Conservation (phyloP, 2,888 invertebrate species). For the Metallyticus violacea region DNA sequence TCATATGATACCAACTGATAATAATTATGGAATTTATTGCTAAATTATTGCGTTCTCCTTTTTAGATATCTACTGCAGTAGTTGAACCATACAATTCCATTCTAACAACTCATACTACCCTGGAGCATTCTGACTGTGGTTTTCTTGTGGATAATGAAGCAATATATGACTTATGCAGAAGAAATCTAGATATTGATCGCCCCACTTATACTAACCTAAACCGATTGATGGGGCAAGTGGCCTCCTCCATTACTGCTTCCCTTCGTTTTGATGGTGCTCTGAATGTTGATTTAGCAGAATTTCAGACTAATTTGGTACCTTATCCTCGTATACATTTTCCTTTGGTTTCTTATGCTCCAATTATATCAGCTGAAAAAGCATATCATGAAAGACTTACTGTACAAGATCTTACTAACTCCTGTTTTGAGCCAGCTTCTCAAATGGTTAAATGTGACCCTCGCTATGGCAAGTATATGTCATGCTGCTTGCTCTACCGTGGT, state of each 20-base stretch:
- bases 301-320: constrained; percentile 51
- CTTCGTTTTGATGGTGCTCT: constrained; percentile 52
- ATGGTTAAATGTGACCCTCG: constrained; percentile 88
- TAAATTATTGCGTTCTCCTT: not conserved
- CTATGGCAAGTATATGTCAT: constrained; percentile 86
- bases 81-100: constrained; percentile 47
- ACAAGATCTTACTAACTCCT: constrained; percentile 78
- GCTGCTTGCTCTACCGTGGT: constrained; percentile 81
- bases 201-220: constrained; percentile 59
- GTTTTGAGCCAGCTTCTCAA: constrained; percentile 87
- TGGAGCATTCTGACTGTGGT: constrained; percentile 43
- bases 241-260: constrained; percentile 45
- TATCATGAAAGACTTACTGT: constrained; percentile 75
- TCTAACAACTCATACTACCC: constrained; percentile 44
- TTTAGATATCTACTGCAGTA: constrained; percentile 47
- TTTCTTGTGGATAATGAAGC: constrained; percentile 46
- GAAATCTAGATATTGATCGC: constrained; percentile 53
- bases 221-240: constrained; percentile 64
- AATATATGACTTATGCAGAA: constrained; percentile 50
- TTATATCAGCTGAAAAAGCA: constrained; percentile 67
- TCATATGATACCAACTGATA: too few species aligned
- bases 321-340: constrained; percentile 57
- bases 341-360: constrained; percentile 37
- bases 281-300: constrained; percentile 54
- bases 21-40: too few species aligned